These are phyloP conservation scores for Oasisia sp. DNA, from an alignment of 2,888 invertebrate species.

Conservation along the genomic window DNA sequence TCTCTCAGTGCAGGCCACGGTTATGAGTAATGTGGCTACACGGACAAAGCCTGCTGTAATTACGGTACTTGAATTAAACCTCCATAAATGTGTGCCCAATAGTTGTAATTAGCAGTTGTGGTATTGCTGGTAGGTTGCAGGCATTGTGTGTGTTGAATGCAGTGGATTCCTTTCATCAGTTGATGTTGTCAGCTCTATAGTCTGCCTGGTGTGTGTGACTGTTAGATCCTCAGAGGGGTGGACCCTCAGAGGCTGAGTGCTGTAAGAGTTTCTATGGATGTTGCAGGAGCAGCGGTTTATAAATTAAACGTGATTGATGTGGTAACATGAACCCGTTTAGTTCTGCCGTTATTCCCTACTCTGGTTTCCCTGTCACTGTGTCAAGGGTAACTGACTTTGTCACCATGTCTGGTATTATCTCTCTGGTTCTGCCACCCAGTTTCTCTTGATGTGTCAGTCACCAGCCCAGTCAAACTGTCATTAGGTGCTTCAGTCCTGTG, in stretches of 20 bases:
- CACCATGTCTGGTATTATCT: background rate
- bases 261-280: background rate
- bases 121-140: background rate
- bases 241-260: background rate
- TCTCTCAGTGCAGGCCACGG: background rate
- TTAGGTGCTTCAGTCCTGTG: background rate
- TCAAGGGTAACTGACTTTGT: background rate
- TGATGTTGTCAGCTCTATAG: background rate
- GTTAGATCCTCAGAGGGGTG: background rate
- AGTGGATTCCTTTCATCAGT: slow-evolving; percentile 2
- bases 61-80: background rate
- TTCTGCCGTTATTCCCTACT: background rate
- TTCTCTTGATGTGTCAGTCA: background rate
- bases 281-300: background rate
- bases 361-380: background rate
- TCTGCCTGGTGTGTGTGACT: background rate
- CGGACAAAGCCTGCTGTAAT: background rate
- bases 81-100: background rate
- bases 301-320: background rate
- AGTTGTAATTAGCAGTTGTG: background rate
- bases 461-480: background rate
- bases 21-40: background rate
- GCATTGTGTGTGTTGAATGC: background rate
- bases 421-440: background rate
- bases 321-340: background rate